Base-by-base conservation (phyloP, 2,113 vertebrate species). In the Gadus macrocephalus region DNA sequence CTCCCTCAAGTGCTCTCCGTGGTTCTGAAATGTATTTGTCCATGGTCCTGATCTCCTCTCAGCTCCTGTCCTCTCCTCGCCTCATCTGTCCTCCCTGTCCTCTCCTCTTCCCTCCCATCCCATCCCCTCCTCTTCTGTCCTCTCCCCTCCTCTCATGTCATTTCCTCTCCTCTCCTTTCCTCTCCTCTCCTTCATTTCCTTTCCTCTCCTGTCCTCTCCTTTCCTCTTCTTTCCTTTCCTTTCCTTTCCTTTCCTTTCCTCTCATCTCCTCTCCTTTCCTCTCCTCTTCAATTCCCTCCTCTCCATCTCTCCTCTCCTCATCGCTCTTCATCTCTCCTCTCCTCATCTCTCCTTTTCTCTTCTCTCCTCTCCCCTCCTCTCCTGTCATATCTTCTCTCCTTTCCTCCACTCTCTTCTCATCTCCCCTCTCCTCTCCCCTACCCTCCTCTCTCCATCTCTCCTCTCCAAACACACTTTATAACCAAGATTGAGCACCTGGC, bases 1-100 rank as follows among this genome's bases (percentile, higher is more conserved):
- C 4, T 7, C 31, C 20, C 5, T 31, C 64, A 53, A 69, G 4
- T 64, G 5, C 83, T 87, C 78, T 83, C 81, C 79, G 17, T 2
- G 74, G 83, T 85, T 35, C 53, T 55, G 53, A 55, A 55, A 3
- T 55, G 53, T 55, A 35, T 35, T 35, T 16, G 53, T 55, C 53
- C 53, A 15, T 16, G 12, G 53, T 55, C 53, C 84, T 86, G 83
- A 81, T 65, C 2, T 62, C 15, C n/a, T 9, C 9, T 58, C 15
- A 15, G 17, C 55, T 16, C 2, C 31, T 17, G 22, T 53, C 15
- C 19, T 62, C 35, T 35, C 5, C 42, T 16, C 55, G 17, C 55
- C 55, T 58, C 15, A 5, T 16, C 55, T 17, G 1, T 58, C 55
- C 42, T 16, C 17, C 2, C 31, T 17, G 22, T 53, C 15, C 19